phyloP scores from a whole-genome alignment of 2,113 vertebrate genomes.

The Emydocephalus ijimae region DNA sequence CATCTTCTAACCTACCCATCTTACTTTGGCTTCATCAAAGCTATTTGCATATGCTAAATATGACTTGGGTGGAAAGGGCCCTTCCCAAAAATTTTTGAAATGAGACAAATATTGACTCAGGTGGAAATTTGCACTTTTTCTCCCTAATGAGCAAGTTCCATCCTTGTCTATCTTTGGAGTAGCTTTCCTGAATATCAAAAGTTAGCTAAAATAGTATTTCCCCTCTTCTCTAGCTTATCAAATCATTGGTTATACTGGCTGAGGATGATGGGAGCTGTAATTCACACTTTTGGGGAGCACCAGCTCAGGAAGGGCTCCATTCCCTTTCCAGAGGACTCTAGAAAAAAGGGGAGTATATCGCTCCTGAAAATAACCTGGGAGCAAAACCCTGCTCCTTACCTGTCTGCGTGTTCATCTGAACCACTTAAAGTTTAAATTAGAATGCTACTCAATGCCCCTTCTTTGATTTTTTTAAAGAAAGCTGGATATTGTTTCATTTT shows the following conservation, averaged over 20 bases:
- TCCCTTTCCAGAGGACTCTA: not conserved
- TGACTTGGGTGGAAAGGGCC: not conserved
- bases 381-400: too few species aligned
- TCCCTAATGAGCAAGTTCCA: not conserved
- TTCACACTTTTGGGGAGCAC: not conserved
- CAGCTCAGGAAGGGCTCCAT: not conserved
- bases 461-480: not conserved
- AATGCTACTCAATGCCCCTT: not conserved
- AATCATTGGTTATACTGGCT: not conserved
- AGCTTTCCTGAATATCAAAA: not conserved
- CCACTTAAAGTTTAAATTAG: not conserved
- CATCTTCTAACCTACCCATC: not conserved
- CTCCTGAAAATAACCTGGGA: not conserved
- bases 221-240: not conserved
- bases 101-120: slow-evolving; percentile 10
- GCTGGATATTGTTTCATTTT: not conserved
- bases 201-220: not conserved
- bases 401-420: not conserved
- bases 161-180: not conserved
- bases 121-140: not conserved
- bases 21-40: not conserved
- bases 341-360: not conserved
- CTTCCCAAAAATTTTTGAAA: not conserved
- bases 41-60: slow-evolving; percentile 10
- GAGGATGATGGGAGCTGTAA: not conserved